Evolutionary conservation across 2,797 vertebrate species (phyloP), one percentile per base, ranked within the genome.

Genomic region (Pachyuromys duprasi): DNA sequence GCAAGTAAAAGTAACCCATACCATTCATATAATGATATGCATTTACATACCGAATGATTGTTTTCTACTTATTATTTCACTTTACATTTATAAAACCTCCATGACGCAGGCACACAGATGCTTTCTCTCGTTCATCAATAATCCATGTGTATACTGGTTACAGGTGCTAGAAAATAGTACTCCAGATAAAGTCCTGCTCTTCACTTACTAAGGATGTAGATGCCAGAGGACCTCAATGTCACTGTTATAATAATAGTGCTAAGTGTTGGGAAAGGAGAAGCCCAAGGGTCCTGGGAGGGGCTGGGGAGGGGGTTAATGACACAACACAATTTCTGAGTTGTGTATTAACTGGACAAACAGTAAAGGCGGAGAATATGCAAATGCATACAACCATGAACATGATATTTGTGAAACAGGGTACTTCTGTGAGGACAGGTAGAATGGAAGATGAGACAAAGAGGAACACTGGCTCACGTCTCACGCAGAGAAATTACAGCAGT

Each of bases 1-100:
- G 36, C 62, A 36, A 86, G 11, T 90, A 96, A 93, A 96, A 96
- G 90, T 42, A 95, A 63, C 8, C 14, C 6, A 5, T 60, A 74
- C 18, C 0, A 78, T 86, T 86, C 74, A 28, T 55, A 91, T 83
- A 87, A 93, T 91, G 60, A 62, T 62, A 78, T 72, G n/a, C 42
- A 90, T 93, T 94, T 96, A 90, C 63, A 90, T 95, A 92, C 82
- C 36, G 9, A 86, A 62, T 60, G 57, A 88, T 5, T 63, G 20
- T 88, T 70, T 94, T 86, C 82, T 86, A 89, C 76, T 82, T 82
- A 70, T 42, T 75, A 67, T 82, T 79, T 87, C 18, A 90, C 33
- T 90, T 88, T 55, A 67, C 31, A 83, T 90, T 94, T 5, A 42
- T 81, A 95, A 92, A 93, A 75, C 39, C 20, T 39, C 84, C 92